These are phyloP conservation scores for Thripadectes ignobilis DNA, from an alignment of 2,797 vertebrate species.

Conservation along the genomic window DNA sequence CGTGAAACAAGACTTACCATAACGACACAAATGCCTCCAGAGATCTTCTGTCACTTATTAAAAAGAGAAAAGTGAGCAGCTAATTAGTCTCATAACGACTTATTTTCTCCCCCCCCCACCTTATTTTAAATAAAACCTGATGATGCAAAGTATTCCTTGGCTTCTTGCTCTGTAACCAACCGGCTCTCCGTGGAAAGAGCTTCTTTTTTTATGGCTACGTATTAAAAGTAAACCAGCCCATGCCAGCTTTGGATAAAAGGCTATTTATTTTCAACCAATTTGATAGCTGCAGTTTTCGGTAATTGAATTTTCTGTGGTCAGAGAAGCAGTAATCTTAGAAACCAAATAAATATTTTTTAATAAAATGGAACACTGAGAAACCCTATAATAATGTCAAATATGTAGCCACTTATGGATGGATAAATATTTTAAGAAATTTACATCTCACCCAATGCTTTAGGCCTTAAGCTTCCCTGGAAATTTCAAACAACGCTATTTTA, in stretches of 20 bases:
- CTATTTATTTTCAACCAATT: slow-evolving; percentile 86
- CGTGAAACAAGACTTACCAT: background rate
- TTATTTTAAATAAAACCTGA: slow-evolving; percentile 72
- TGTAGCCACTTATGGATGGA: slow-evolving; percentile 84
- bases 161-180: slow-evolving; percentile 55
- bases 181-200: slow-evolving; percentile 73
- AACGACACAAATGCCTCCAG: background rate
- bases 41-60: slow-evolving; percentile 15
- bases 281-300: slow-evolving; percentile 84
- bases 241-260: slow-evolving; percentile 83
- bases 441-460: slow-evolving; percentile 80
- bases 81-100: slow-evolving; percentile 55
- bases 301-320: slow-evolving; percentile 86
- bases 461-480: slow-evolving; percentile 74
- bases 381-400: slow-evolving; percentile 85
- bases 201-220: slow-evolving; percentile 77
- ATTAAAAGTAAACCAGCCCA: slow-evolving; percentile 78
- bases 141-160: slow-evolving; percentile 73
- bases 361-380: slow-evolving; percentile 85
- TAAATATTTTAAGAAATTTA: slow-evolving; percentile 87
- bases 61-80: slow-evolving; percentile 27
- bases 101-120: slow-evolving; percentile 28
- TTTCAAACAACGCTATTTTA: slow-evolving; percentile 70
- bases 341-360: slow-evolving; percentile 87
- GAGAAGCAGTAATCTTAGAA: slow-evolving; percentile 84